These are phyloP conservation scores for Oreochromis aureus DNA, from an alignment of 2,113 vertebrate species.

Conservation along the genomic window DNA sequence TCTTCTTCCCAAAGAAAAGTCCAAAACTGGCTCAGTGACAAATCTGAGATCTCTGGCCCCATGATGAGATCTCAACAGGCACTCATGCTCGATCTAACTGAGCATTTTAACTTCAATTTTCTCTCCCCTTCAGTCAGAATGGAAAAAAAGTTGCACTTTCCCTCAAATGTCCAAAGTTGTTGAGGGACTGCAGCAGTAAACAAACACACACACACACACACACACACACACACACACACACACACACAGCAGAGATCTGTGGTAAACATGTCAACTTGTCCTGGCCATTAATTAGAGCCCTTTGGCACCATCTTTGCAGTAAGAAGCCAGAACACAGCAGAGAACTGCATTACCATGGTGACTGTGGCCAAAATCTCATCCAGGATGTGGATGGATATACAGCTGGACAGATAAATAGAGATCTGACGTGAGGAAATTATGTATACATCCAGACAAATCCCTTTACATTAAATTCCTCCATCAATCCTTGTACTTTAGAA, in stretches of 20 bases:
- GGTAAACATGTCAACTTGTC: constrained; percentile 24
- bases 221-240: background rate
- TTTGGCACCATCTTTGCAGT: background rate
- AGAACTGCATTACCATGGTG: background rate
- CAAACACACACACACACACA: background rate
- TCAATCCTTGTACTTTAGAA: background rate
- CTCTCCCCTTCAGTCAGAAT: background rate
- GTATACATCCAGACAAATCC: background rate
- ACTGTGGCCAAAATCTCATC: background rate
- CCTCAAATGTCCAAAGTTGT: background rate
- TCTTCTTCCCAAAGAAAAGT: background rate
- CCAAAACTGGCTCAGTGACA: background rate
- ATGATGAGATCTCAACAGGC: background rate
- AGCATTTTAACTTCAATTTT: background rate
- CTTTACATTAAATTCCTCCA: background rate
- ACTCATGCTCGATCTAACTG: background rate
- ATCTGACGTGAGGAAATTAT: background rate
- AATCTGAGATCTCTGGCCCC: background rate
- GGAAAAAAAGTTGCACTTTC: background rate
- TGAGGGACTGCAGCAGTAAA: background rate
- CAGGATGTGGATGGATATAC: background rate
- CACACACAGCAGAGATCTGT: background rate
- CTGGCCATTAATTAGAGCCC: background rate
- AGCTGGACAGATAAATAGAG: background rate
- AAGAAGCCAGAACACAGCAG: background rate